Evolutionary conservation across 2,888 invertebrate genomes (phyloP), one percentile per base, ranked within the genome.

Genomic region (Drosophila cracens): DNA sequence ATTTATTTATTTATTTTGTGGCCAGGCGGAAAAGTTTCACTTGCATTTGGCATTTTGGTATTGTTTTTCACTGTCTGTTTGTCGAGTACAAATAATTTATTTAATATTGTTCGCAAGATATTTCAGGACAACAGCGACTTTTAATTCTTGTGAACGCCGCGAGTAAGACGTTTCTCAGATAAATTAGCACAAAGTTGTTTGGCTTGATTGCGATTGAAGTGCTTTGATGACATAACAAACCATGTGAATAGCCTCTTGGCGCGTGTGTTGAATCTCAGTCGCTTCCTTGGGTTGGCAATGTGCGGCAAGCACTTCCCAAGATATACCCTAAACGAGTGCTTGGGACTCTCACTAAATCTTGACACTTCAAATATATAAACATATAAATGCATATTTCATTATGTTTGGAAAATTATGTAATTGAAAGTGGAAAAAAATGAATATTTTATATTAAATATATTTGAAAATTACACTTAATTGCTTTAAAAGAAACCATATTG

Each of bases 121-220:
- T 58, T 69, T 27, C 51, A 40, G 38, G 1, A 13, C 51, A 38
- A 31, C 57, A 38, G 40, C 48, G 63, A 79, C 79, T 82, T 84
- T 79, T 66, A 81, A 81, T 76, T 69, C 68, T 58, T 63, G 43
- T 52, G 54, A 68, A 68, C 34, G 58, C 56, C 52, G 46, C 54
- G 52, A 81, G 56, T 58, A 56, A 58, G 66, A 59, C 71, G 57
- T 70, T 74, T 56, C 74, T 27, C 58, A 52, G 65, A 69, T 70
- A 78, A 74, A 84, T 84, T 87, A 84, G 76, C 87, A 72, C 74
- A 62, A 71, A 74, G 51, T 79, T 79, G 69, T 79, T 74, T 62
- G 65, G 59, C 61, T 69, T 67, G 74, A 73, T 64, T 59, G 66
- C 67, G 70, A 74, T 82, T 71, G 74, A 82, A 72, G 79, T 64